Evolutionary conservation across 2,797 vertebrate species (phyloP).

Genomic region (Ambastaia sidthimunki): DNA sequence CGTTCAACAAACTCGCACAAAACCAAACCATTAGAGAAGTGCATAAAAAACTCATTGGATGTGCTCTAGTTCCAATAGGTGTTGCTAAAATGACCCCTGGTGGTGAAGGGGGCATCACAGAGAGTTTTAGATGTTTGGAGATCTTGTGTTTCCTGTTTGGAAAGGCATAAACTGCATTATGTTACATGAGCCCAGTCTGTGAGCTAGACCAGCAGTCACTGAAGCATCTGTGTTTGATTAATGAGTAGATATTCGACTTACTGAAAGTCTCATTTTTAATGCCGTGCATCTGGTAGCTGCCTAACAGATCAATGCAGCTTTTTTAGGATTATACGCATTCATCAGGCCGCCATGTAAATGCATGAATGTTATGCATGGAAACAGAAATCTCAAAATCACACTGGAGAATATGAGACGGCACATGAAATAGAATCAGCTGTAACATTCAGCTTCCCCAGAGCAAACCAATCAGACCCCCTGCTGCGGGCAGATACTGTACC

Average conservation of each 20-base stretch:
- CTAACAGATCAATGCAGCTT: slow-evolving; percentile 59
- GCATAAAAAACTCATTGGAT: background rate
- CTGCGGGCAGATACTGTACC: slow-evolving; percentile 5
- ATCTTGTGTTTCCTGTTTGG: slow-evolving; percentile 10
- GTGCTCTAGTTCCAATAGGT: background rate
- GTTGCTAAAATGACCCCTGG: slow-evolving; percentile 14
- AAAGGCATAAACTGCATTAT: slow-evolving; percentile 12
- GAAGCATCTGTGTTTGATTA: slow-evolving; percentile 67
- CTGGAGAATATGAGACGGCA: slow-evolving; percentile 1
- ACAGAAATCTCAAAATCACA: slow-evolving; percentile 30
- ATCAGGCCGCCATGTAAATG: slow-evolving; percentile 35
- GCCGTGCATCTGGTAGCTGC: slow-evolving; percentile 61
- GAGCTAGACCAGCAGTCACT: slow-evolving; percentile 53
- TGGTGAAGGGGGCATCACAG: slow-evolving; percentile 4
- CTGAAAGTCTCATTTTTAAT: slow-evolving; percentile 62
- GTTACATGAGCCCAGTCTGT: slow-evolving; percentile 26
- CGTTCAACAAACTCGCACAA: slow-evolving; percentile 9
- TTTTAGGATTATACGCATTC: slow-evolving; percentile 55
- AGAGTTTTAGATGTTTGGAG: slow-evolving; percentile 53
- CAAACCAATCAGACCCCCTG: slow-evolving; percentile 39
- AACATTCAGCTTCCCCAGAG: slow-evolving; percentile 13
- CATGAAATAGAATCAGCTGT: slow-evolving; percentile 21
- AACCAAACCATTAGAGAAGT: background rate
- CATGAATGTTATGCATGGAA: slow-evolving; percentile 12
- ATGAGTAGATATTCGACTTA: slow-evolving; percentile 63